Evolutionary conservation across 2,888 invertebrate genomes (phyloP).

Genomic region (Eilema caniola): DNA sequence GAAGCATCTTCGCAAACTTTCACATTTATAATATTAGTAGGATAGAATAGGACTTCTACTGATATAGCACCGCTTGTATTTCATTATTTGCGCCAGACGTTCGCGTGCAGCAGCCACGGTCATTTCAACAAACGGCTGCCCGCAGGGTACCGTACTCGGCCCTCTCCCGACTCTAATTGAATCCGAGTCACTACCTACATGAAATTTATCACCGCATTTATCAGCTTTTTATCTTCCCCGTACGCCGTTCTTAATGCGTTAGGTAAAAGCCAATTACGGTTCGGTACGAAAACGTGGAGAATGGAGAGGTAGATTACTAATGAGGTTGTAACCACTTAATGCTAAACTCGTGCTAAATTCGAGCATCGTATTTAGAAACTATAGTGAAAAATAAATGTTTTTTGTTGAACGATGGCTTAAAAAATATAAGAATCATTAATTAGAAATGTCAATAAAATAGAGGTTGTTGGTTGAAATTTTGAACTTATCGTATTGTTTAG

Average conservation of each 20-base stretch:
- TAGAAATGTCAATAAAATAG: not conserved
- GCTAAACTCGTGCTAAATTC: not conserved
- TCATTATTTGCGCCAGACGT: conserved; percentile 39
- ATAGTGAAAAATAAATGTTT: not conserved
- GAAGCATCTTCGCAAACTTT: too few relatives aligned
- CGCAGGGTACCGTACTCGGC: conserved; percentile 46
- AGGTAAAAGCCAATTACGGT: conserved; percentile 57
- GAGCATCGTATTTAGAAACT: not conserved
- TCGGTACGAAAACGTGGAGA: conserved; percentile 45
- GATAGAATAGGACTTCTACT: too few relatives aligned
- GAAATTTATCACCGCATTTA: conserved; percentile 68
- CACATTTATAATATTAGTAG: too few relatives aligned
- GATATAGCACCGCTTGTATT: conserved; percentile 30
- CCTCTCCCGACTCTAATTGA: conserved; percentile 62
- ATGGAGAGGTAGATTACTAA: conserved; percentile 38
- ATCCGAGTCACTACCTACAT: conserved; percentile 64
- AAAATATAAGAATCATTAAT: not conserved
- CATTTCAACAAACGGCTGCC: conserved; percentile 50
- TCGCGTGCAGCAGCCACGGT: conserved; percentile 41
- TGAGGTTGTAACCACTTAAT: conserved; percentile 26
- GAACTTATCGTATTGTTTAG: not conserved
- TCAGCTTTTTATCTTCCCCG: conserved; percentile 64
- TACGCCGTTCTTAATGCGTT: conserved; percentile 58
- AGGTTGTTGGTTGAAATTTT: not conserved
- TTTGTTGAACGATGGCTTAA: not conserved